A percentile compares a stretch with the other conserved stretches of the same genome.
These are phyloP conservation scores for Drosophila subobscura DNA, from an alignment of 1,140 invertebrate genomes.

Conservation along the genomic window DNA sequence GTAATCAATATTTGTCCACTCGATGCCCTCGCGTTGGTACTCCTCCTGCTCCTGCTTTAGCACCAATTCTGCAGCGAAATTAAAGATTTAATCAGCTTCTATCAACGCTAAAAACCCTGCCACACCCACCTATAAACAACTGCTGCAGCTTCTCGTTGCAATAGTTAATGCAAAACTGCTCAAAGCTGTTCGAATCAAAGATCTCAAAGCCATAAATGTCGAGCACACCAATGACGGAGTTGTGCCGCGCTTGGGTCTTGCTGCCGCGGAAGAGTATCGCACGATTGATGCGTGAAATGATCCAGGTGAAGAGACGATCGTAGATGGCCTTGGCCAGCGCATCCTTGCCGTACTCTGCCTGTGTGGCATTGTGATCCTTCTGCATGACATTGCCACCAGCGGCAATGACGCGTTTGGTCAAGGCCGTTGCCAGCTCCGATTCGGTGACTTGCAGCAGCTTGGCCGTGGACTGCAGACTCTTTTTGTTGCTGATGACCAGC, in stretches of 20 bases:
- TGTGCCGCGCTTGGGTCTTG: constrained; percentile 82
- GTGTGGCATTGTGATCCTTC: constrained; percentile 92
- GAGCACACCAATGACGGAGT: constrained; percentile 96
- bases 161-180: constrained; percentile 98
- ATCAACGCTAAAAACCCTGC: neutral
- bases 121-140: constrained; percentile 93
- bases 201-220: constrained; percentile 99
- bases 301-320: constrained; percentile 96
- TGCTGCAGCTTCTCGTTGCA: constrained; percentile 99
- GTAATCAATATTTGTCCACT: constrained; percentile 95
- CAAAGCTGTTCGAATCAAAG: constrained; percentile 97
- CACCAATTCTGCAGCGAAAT: constrained; percentile 90
- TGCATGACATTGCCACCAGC: constrained; percentile 97
- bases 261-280: constrained; percentile 86
- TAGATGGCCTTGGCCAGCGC: constrained; percentile 97
- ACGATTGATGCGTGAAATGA: constrained; percentile 94
- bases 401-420: constrained; percentile 95
- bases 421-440: constrained; percentile 89
- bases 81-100: neutral
- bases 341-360: constrained; percentile 95
- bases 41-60: constrained; percentile 98
- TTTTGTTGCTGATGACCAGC: constrained; percentile 86
- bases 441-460: constrained; percentile 89
- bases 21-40: constrained; percentile 95
- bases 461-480: constrained; percentile 87